Conservation (phyloP, 2,797 vertebrate genomes). For the Salmo trutta region DNA sequence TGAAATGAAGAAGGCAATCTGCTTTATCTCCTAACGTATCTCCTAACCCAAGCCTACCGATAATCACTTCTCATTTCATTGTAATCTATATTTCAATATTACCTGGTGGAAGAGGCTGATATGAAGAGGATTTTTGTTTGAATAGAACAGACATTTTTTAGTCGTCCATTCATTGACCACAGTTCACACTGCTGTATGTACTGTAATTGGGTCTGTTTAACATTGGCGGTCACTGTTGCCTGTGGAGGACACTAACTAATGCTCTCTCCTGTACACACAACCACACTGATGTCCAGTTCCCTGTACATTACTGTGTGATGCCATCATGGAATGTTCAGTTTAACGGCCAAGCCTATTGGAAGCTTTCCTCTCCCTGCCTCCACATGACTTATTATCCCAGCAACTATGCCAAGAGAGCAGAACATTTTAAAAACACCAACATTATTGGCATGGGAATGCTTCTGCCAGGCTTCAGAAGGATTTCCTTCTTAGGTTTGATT, state of each 20-base stretch:
- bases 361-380: slow-evolving; percentile 8
- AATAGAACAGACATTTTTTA: neutral
- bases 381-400: slow-evolving; percentile 42
- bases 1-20: too few relatives aligned
- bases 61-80: neutral
- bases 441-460: slow-evolving; percentile 24
- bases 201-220: neutral
- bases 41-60: too few relatives aligned
- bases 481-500: slow-evolving; percentile 53
- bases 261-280: neutral
- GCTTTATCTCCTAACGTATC: too few relatives aligned
- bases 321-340: slow-evolving; percentile 48
- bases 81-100: neutral
- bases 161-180: neutral
- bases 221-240: neutral
- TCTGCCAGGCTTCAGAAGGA: slow-evolving; percentile 31
- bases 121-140: neutral
- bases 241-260: neutral
- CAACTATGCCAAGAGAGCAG: slow-evolving; percentile 32
- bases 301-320: slow-evolving; percentile 33
- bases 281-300: neutral
- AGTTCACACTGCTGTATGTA: neutral
- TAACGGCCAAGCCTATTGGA: slow-evolving; percentile 4
- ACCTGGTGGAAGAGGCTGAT: neutral
- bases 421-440: neutral